Evolutionary conservation across 1,140 invertebrate genomes (phyloP).

Genomic region (Pseudachorutes palmiensis): DNA sequence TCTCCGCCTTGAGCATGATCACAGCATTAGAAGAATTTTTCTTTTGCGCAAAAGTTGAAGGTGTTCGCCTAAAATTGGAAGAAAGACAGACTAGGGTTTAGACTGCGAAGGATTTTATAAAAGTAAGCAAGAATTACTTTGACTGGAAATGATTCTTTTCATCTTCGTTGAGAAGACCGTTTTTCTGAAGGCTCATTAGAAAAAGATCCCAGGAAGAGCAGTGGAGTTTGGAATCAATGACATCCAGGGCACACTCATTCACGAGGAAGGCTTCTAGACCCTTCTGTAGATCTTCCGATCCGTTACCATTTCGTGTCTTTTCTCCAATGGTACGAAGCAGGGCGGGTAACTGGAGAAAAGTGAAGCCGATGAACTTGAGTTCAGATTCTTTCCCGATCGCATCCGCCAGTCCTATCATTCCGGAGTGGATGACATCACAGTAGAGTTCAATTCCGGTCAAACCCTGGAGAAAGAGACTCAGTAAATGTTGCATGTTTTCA

Average conservation of each 20-base stretch:
- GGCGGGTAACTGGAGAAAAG: constrained; percentile 75
- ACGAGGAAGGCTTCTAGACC: constrained; percentile 67
- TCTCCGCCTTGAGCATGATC: constrained; percentile 70
- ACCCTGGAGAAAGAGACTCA: constrained; percentile 38
- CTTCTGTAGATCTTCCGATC: constrained; percentile 17
- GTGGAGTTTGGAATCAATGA: constrained; percentile 76
- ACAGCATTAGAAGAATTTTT: constrained; percentile 30
- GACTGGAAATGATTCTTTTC: constrained; percentile 62
- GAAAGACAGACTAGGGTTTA: background rate
- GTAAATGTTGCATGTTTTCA: constrained; percentile 13
- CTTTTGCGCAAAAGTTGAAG: constrained; percentile 1
- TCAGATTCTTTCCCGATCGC: constrained; percentile 65
- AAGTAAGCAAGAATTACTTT: constrained; percentile 50
- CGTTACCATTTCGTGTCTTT: constrained; percentile 18
- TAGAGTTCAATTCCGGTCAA: constrained; percentile 52
- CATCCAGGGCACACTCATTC: constrained; percentile 72
- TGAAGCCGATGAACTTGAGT: constrained; percentile 85
- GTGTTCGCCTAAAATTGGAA: constrained; percentile 22
- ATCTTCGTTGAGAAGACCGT: constrained; percentile 67
- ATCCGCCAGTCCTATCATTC: constrained; percentile 77
- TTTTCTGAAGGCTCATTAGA: constrained; percentile 68
- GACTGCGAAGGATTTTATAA: too few species aligned
- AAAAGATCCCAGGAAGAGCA: constrained; percentile 79
- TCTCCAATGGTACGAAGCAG: constrained; percentile 29
- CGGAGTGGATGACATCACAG: constrained; percentile 79